Evolutionary conservation across 2,113 vertebrate genomes (phyloP).

Genomic region (Bubo bubo): DNA sequence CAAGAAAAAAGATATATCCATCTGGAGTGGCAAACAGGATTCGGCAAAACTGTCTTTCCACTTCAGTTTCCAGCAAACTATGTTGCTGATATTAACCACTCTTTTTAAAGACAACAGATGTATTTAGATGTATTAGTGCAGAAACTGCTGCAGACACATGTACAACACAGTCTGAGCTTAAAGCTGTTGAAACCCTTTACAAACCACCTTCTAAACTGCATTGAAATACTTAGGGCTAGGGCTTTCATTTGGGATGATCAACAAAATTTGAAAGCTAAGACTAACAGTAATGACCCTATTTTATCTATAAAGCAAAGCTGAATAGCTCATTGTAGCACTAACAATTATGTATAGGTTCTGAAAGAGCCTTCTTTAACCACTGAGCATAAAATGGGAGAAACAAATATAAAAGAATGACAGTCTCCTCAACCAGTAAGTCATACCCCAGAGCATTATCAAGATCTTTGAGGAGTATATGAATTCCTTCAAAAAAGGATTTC

Average conservation of each 20-base stretch:
- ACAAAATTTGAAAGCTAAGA: neutral
- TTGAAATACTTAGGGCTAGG: neutral
- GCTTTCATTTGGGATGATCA: neutral
- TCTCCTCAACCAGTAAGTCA: neutral
- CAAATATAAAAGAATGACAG: neutral
- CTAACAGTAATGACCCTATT: neutral
- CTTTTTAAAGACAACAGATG: neutral
- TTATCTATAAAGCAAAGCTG: neutral
- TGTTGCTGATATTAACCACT: neutral
- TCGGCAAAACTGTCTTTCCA: neutral
- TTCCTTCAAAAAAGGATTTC: neutral
- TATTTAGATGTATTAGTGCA: neutral
- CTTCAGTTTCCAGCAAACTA: neutral
- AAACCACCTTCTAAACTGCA: neutral
- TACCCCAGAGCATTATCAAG: neutral
- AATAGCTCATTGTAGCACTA: neutral
- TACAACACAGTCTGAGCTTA: neutral
- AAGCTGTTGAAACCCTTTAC: neutral
- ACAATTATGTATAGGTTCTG: neutral
- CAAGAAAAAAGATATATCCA: neutral
- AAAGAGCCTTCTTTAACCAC: neutral
- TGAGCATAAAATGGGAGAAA: neutral
- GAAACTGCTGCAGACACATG: neutral
- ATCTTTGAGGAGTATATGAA: neutral
- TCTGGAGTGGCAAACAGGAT: neutral